Percentiles rank a stretch among this genome's conserved stretches.
Conservation (phyloP, 2,888 invertebrate species). For the Sycophila texana region DNA sequence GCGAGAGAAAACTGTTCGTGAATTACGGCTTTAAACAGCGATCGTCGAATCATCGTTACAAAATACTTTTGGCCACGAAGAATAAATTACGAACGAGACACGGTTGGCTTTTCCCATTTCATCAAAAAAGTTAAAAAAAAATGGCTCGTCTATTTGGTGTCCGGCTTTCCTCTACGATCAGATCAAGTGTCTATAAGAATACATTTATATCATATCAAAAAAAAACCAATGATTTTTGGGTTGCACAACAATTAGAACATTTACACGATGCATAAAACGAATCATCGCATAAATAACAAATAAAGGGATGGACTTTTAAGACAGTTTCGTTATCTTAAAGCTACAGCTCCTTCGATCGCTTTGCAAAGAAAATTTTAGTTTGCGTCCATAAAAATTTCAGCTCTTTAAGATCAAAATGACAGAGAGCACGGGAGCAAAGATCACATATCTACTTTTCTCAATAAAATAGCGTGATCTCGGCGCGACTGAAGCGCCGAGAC, state of each 20-base stretch:
- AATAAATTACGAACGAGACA: conserved; percentile 57
- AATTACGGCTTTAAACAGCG: conserved; percentile 51
- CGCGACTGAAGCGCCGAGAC: background rate
- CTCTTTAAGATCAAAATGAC: conserved; percentile 19
- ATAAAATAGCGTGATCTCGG: conserved; percentile 13
- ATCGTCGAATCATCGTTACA: conserved; percentile 42
- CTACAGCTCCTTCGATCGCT: background rate
- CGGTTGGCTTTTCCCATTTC: conserved; percentile 42
- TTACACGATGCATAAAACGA: conserved; percentile 19
- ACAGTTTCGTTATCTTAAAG: conserved; percentile 5
- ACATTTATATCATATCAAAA: background rate
- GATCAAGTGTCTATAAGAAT: conserved; percentile 34
- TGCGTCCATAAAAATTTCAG: conserved; percentile 32
- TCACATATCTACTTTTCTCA: conserved; percentile 12
- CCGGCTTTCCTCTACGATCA: conserved; percentile 36
- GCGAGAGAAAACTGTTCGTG: conserved; percentile 68
- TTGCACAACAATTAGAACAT: conserved; percentile 1
- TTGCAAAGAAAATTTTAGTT: background rate
- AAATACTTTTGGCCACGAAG: conserved; percentile 65
- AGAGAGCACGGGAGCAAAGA: conserved; percentile 42
- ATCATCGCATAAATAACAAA: conserved; percentile 39
- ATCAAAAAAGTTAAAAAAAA: conserved; percentile 32
- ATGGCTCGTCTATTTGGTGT: conserved; percentile 47
- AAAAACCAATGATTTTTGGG: conserved; percentile 26
- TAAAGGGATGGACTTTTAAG: no score